Evolutionary conservation across 2,113 vertebrate genomes (phyloP).

Genomic region (Pithys albifrons): DNA sequence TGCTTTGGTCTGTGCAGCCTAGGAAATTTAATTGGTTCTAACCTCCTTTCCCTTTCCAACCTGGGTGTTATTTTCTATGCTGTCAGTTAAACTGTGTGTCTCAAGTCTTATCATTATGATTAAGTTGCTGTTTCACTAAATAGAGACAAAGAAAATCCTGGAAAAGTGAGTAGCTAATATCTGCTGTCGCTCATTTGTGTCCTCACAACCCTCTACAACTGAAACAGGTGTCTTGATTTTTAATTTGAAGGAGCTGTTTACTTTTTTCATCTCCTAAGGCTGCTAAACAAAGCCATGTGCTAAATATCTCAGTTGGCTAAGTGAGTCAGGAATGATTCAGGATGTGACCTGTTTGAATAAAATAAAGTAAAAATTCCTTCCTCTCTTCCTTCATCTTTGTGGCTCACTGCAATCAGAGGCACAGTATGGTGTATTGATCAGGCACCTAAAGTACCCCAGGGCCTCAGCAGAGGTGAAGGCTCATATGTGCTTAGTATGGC

Average conservation of each 20-base stretch:
- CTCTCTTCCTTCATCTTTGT: background rate
- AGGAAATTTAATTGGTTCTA: slow-evolving; percentile 6
- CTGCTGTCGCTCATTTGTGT: background rate
- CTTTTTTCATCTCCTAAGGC: background rate
- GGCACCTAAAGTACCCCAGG: background rate
- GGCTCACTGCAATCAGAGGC: background rate
- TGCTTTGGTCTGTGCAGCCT: background rate
- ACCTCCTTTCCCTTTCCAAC: background rate
- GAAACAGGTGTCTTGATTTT: background rate
- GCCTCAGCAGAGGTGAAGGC: background rate
- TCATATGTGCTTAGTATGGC: background rate
- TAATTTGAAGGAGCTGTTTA: background rate
- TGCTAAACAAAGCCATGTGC: background rate
- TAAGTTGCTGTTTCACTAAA: background rate
- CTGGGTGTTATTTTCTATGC: background rate
- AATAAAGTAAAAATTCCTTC: background rate
- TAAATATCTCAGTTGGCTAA: background rate
- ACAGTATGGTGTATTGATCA: background rate
- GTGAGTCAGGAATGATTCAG: background rate
- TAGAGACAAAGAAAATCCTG: background rate
- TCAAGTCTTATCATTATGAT: background rate
- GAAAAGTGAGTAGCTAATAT: background rate
- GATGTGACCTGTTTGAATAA: background rate
- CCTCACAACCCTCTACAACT: background rate
- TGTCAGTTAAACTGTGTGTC: background rate